Conservation (phyloP, 2,797 vertebrate genomes). For the Zalophus californianus region DNA sequence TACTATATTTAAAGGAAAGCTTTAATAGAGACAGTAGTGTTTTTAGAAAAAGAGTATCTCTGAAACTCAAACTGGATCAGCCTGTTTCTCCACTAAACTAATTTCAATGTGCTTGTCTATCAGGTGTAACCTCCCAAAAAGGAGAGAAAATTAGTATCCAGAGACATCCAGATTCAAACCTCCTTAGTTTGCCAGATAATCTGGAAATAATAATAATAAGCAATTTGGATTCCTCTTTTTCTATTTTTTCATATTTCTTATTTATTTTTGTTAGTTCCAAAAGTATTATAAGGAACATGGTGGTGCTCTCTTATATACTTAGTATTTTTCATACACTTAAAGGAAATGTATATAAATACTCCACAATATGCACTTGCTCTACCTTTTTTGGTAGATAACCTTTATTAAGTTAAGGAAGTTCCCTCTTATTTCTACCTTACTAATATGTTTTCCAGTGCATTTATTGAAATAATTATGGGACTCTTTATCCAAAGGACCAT, state of each 20-base stretch:
- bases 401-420: neutral
- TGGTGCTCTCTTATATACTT: neutral
- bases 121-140: neutral
- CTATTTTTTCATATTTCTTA: neutral
- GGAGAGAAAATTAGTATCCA: neutral
- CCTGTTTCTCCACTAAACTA: neutral
- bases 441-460: neutral
- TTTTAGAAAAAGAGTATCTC: neutral
- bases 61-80: neutral
- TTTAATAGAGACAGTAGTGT: neutral
- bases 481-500: neutral
- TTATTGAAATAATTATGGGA: slow-evolving; percentile 18
- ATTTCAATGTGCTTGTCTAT: neutral
- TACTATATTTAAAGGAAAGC: neutral
- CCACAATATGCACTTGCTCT: neutral
- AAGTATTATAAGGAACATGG: neutral
- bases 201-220: neutral
- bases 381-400: neutral
- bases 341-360: neutral
- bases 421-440: neutral
- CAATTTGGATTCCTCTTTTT: neutral
- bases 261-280: neutral
- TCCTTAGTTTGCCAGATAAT: neutral
- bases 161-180: neutral
- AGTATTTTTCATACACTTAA: neutral